Evolutionary conservation across 2,888 invertebrate genomes (phyloP), one percentile per base, ranked within the genome.

Genomic region (Melolontha melolontha): DNA sequence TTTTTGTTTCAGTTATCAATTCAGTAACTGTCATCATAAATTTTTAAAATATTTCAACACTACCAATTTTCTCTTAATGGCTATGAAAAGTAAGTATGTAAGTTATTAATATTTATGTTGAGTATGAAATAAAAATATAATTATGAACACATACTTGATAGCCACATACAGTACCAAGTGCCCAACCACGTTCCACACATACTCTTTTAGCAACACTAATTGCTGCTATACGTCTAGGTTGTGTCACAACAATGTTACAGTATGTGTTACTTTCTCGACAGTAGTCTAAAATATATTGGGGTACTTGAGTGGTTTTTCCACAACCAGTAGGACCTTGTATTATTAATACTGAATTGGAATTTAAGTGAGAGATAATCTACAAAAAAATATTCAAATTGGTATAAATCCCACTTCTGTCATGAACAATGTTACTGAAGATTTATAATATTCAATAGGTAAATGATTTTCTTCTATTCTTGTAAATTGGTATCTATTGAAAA

Each of bases 281-380:
- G 74, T 92, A 87, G 75, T 97, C 95, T n/a, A 97, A 83, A 72
- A 98, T 94, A 84, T 91, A 96, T 80, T 97, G 97, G 0, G 97
- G 96, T 0, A 95, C 93, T 83, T 94, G 93, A 0, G 94, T 95
- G 0, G 96, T 95, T 83, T 95, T 95, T 14, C 98, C 98, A 81
- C 97, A 97, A 0, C 98, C 98, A 0, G 98, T 98, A 0, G 92
- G 91, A 0, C 98, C 98, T 83, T 96, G 92, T 50, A 99, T 89
- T 10, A 98, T 88, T 0, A 93, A 88, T 0, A 96, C 93, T 34
- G 41, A 62, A 68, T 69, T 64, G 12, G 52, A 57, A 52, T 62
- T 62, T 29, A 69, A 42, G 17, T 59, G 50, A 7, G 62, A 51
- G 12, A 67, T 62, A 16, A 67, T 67, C 62, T 67, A 42, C n/a